phyloP scores from a whole-genome alignment of 2,113 vertebrate species.

The Piprites chloris region DNA sequence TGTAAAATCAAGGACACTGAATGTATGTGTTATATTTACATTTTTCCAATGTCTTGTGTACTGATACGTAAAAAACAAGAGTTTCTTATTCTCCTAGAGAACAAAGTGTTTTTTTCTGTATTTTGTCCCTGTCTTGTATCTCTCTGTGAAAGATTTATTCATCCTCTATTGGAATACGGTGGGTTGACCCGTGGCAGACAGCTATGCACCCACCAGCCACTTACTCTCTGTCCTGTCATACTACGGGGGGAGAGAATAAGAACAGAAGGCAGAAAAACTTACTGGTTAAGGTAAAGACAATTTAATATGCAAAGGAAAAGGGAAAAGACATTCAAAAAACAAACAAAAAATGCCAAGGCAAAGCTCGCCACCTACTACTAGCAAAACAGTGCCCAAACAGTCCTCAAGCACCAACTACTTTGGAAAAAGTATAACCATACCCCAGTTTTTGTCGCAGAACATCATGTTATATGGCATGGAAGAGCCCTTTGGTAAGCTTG shows the following conservation, averaged over 20 bases:
- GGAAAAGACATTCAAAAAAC: not conserved
- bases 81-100: not conserved
- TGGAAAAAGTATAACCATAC: not conserved
- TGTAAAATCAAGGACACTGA: not conserved
- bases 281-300: not conserved
- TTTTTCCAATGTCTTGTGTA: not conserved
- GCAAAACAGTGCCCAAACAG: not conserved
- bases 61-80: not conserved
- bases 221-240: not conserved
- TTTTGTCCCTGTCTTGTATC: not conserved
- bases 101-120: not conserved
- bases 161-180: not conserved
- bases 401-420: not conserved
- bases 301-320: not conserved
- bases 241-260: not conserved
- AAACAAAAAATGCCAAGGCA: not conserved
- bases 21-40: not conserved
- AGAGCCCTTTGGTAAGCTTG: not conserved
- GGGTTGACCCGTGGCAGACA: not conserved
- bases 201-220: not conserved
- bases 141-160: not conserved
- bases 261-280: not conserved
- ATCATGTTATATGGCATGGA: not conserved
- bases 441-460: not conserved
- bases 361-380: rapidly evolving